Percentiles rank a stretch among this genome's conserved stretches.
Evolutionary conservation across 1,140 invertebrate genomes (phyloP).

Genomic region (Orius insidiosus): DNA sequence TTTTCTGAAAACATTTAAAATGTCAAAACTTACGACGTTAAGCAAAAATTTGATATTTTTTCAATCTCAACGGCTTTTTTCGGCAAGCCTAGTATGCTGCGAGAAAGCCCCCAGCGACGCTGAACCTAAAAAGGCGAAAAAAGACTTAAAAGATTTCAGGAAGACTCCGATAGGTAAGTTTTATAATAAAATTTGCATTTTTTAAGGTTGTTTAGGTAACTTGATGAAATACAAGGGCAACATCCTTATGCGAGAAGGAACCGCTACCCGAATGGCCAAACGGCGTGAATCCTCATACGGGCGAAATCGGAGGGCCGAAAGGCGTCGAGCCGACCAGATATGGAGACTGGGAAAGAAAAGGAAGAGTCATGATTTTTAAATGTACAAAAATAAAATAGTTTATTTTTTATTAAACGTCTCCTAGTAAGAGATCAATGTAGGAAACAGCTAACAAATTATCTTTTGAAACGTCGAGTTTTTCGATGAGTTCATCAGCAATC

Average conservation of each 20-base stretch:
- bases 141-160: constrained; percentile 2
- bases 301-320: constrained; percentile 82
- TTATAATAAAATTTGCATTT: background rate
- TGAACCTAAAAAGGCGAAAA: background rate
- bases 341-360: constrained; percentile 99
- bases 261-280: constrained; percentile 72
- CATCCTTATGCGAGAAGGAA: constrained; percentile 66
- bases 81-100: no score
- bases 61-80: no score
- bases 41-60: no score
- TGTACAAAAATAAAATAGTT: background rate
- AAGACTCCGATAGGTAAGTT: constrained; percentile 17
- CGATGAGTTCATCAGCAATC: no score
- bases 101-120: no score
- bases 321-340: constrained; percentile 97
- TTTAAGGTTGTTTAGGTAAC: constrained; percentile 28
- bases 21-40: no score
- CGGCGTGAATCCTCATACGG: constrained; percentile 78
- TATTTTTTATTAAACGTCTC: no score
- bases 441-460: no score
- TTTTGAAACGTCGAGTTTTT: no score
- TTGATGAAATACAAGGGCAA: constrained; percentile 45
- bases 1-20: no score
- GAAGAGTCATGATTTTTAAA: constrained; percentile 85
- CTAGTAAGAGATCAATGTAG: no score